Base-by-base conservation (phyloP, 2,888 invertebrate genomes). In the Psylliodes chrysocephalus region DNA sequence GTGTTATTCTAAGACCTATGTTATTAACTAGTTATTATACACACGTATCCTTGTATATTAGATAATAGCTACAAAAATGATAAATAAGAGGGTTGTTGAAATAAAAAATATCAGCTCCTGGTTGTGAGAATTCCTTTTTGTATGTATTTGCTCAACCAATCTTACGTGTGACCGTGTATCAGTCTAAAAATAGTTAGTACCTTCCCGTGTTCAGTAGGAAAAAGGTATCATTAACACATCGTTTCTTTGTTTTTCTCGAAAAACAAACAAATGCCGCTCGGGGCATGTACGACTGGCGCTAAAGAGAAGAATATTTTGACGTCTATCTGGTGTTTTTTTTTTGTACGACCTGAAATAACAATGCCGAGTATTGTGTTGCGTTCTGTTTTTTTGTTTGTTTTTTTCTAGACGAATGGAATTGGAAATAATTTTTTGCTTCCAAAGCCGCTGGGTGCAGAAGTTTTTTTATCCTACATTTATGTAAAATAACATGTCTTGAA, bases 191-290 rank as follows among this genome's bases (percentile, higher is more conserved):
- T 49, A 49, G 25, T 59, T 35, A n/a, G 47, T 57, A 57, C 59
- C 59, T 49, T 51, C 40, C 14, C 55, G 59, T 51, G 59, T 49
- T 59, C 59, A 19, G 49, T 19, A 49, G 59, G 40, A 59, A 59
- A 42, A 55, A 51, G 62, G 62, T 62, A 55, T 49, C 40, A 62
- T 62, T 62, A 62, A 42, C 62, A 62, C 62, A 42, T 62, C 40
- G 47, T 35, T 62, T 49, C 62, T 62, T 62, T 61, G 47, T 61
- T 61, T 61, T 47, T 47, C 40, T 55, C 25, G 47, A 55, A 54
- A 49, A 55, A 33, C 46, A 56, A 62, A 55, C 49, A 62, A 62
- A 49, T 12, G 8, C 30, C 30, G 30, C 62, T 44, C 10, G 47
- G 49, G 49, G 49, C 40, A 51, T 35, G 25, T 42, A 25, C 28